Conservation (phyloP, 2,888 invertebrate species). For the Harpalus rubripes region DNA sequence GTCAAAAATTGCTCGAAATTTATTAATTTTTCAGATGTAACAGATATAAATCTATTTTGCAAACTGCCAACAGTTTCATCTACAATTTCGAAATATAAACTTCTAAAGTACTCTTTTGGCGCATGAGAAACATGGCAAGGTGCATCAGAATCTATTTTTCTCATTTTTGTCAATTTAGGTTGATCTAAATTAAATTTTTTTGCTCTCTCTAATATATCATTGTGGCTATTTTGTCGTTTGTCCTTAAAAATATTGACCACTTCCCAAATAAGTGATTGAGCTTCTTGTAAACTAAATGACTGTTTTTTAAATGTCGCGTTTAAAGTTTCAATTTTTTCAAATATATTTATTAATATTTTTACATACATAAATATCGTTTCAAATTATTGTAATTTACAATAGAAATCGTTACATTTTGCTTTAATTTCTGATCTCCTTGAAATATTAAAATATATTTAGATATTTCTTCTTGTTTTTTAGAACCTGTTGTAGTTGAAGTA, state of each 20-base stretch:
- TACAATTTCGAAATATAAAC: conserved; percentile 58
- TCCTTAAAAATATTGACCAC: conserved; percentile 33
- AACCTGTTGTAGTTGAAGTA: neutral
- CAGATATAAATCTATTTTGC: conserved; percentile 53
- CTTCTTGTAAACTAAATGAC: conserved; percentile 20
- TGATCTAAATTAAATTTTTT: conserved; percentile 53
- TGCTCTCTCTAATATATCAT: conserved; percentile 27
- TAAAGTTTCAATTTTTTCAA: conserved; percentile 61
- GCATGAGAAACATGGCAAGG: conserved; percentile 45
- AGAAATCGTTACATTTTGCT: neutral
- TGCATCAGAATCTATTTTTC: conserved; percentile 51
- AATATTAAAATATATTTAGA: too few species aligned
- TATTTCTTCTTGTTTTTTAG: too few species aligned
- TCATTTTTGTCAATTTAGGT: conserved; percentile 50
- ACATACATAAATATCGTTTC: conserved; percentile 33
- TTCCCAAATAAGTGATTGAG: conserved; percentile 44
- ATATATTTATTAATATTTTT: conserved; percentile 40
- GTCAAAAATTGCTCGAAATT: conserved; percentile 53
- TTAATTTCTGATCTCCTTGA: too few species aligned
- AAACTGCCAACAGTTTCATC: conserved; percentile 59
- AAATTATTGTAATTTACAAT: conserved; percentile 36
- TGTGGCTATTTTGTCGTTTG: conserved; percentile 43
- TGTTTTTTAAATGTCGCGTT: conserved; percentile 55
- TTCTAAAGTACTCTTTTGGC: conserved; percentile 54
- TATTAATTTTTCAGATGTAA: conserved; percentile 52